Conservation (phyloP, 2,113 vertebrate species). For the Arizona elegans region DNA sequence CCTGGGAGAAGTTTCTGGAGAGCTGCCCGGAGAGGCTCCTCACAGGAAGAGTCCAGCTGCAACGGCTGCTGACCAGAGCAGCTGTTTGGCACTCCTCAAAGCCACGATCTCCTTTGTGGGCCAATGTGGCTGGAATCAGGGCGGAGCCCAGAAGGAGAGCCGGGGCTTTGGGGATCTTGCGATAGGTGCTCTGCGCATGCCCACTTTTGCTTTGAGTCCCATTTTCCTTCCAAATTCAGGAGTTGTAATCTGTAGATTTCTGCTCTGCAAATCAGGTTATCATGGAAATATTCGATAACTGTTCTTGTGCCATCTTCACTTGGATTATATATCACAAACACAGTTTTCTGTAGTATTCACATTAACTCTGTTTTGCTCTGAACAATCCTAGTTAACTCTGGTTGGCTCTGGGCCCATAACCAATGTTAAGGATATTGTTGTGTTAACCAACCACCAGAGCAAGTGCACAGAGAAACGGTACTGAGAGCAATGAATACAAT, state of each 20-base stretch:
- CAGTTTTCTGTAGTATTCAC: no score
- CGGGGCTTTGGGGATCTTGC: background rate
- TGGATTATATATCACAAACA: no score
- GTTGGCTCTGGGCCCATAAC: no score
- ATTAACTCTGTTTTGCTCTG: no score
- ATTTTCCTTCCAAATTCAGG: background rate
- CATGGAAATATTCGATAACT: no score
- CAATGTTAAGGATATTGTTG: no score
- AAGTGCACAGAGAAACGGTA: no score
- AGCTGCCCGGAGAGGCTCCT: background rate
- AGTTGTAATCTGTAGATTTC: background rate
- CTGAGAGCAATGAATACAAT: no score
- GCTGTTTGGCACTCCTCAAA: background rate
- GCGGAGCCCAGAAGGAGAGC: background rate
- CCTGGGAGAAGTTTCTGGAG: background rate
- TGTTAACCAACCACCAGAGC: no score
- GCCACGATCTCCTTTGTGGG: background rate
- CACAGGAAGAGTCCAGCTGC: background rate
- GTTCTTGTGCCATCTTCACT: no score
- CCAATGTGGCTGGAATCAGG: background rate
- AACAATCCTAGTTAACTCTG: no score
- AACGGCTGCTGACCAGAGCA: background rate
- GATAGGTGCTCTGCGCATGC: background rate
- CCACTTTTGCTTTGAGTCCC: background rate
- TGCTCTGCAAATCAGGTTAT: background rate